A percentile compares a stretch with the other conserved stretches of the same genome.
phyloP scores from a whole-genome alignment of 2,113 vertebrate genomes.

The Pycnonotus jocosus region DNA sequence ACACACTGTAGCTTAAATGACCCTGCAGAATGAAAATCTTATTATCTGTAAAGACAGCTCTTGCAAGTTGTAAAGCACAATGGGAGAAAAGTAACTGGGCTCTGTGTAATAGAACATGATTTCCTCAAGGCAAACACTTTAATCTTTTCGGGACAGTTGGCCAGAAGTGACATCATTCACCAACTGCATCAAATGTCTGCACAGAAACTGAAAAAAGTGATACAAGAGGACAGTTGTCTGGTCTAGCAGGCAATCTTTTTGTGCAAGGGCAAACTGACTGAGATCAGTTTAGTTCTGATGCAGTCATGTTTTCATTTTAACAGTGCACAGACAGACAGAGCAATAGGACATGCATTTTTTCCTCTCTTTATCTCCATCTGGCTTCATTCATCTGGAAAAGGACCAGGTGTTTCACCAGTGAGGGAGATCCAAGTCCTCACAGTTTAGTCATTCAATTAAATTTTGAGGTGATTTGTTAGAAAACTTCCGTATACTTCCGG shows the following conservation, averaged over 20 bases:
- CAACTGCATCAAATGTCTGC: neutral
- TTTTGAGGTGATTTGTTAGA: neutral
- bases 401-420: neutral
- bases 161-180: neutral
- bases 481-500: neutral
- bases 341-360: neutral
- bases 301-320: neutral
- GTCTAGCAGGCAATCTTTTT: neutral
- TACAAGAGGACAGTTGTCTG: neutral
- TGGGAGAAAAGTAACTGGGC: neutral
- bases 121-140: conserved; percentile 10
- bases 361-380: neutral
- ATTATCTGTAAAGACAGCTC: neutral
- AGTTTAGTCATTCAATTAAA: neutral
- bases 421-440: neutral
- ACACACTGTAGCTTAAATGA: neutral
- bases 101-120: neutral
- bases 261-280: neutral
- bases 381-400: neutral
- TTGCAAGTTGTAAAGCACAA: neutral
- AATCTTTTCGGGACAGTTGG: conserved; percentile 21
- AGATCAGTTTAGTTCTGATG: neutral
- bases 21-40: neutral
- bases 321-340: neutral
- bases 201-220: neutral